Conservation (phyloP, 2,797 vertebrate species). For the Florisuga fusca region DNA sequence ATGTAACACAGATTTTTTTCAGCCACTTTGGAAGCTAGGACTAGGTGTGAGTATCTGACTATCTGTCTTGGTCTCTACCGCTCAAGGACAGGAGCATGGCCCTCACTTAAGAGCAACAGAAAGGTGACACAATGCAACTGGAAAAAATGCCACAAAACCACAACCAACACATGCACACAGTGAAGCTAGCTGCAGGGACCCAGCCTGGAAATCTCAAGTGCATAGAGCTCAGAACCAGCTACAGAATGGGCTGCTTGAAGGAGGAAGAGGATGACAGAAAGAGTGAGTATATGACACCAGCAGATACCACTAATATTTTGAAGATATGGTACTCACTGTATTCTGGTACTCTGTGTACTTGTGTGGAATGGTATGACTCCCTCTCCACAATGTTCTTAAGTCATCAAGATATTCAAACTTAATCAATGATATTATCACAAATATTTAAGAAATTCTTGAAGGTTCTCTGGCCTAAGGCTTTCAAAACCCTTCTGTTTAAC, state of each 20-base stretch:
- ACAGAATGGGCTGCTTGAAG: neutral
- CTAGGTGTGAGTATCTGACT: accelerated
- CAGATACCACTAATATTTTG: neutral
- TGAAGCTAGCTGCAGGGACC: neutral
- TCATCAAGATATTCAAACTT: neutral
- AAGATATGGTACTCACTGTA: neutral
- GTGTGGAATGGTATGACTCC: neutral
- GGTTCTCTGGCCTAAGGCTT: neutral
- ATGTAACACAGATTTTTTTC: neutral
- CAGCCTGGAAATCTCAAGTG: neutral
- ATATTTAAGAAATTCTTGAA: neutral
- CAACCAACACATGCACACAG: accelerated
- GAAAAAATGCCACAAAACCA: neutral
- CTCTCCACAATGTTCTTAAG: neutral
- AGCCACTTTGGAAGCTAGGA: neutral
- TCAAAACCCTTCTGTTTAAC: neutral
- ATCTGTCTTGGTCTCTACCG: neutral
- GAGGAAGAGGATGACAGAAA: neutral
- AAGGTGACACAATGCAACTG: neutral
- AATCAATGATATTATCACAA: neutral
- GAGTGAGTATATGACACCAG: accelerated
- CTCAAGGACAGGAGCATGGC: neutral
- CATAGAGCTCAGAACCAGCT: neutral
- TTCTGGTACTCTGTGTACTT: neutral
- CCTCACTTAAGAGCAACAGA: neutral